These are phyloP conservation scores for Spheniscus mendiculus DNA, from an alignment of 2,113 vertebrate genomes.

Conservation along the genomic window DNA sequence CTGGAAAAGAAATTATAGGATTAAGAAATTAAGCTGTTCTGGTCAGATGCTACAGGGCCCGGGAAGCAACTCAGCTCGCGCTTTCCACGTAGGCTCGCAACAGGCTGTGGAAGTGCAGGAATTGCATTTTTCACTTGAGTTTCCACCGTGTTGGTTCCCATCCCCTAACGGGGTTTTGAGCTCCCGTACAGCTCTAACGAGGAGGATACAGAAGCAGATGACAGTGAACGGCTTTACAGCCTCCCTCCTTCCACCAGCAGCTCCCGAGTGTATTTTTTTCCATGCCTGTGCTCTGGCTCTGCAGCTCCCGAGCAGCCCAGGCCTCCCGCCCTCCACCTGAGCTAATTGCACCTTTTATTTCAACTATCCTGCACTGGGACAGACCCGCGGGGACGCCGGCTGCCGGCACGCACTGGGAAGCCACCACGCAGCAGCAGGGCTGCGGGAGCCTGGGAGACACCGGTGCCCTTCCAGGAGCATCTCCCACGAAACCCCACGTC, in stretches of 20 bases:
- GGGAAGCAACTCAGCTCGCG: rapidly evolving
- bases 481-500: not conserved
- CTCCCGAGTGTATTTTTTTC: not conserved
- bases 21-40: not conserved
- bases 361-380: not conserved
- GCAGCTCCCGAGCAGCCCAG: not conserved
- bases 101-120: rapidly evolving
- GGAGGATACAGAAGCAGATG: not conserved
- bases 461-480: not conserved
- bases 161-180: not conserved
- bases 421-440: not conserved
- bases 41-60: not conserved
- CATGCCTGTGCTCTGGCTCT: not conserved
- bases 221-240: not conserved
- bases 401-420: rapidly evolving
- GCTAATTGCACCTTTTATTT: not conserved
- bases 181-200: not conserved
- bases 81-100: not conserved
- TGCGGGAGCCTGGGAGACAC: not conserved
- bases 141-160: not conserved
- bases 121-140: not conserved
- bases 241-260: not conserved
- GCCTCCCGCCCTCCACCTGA: not conserved
- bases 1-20: not conserved
- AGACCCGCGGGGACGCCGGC: rapidly evolving